Evolutionary conservation across 1,140 invertebrate genomes (phyloP).

Genomic region (Bombus turneri): DNA sequence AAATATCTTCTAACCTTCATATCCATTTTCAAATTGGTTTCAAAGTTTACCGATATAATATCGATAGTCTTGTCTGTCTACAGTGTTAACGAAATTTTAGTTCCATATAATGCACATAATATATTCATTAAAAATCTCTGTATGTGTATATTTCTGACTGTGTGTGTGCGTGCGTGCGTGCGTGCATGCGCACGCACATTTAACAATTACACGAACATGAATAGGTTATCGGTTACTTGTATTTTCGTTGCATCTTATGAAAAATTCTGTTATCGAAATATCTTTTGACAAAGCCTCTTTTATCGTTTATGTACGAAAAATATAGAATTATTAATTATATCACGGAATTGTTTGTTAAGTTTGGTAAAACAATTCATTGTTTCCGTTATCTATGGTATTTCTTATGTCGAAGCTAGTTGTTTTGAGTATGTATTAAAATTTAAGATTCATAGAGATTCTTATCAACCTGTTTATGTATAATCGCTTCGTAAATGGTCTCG

Average conservation of each 20-base stretch:
- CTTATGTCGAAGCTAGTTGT: neutral
- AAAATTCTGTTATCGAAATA: neutral
- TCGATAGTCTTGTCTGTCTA: too few relatives aligned
- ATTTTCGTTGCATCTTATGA: neutral
- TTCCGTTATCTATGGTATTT: neutral
- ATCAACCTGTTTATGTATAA: conserved; percentile 20
- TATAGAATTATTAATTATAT: neutral
- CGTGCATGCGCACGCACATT: too few relatives aligned
- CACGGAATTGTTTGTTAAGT: too few relatives aligned
- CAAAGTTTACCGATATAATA: too few relatives aligned
- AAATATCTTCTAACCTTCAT: too few relatives aligned
- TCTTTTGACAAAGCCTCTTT: neutral
- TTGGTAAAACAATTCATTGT: neutral
- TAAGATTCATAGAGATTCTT: conserved; percentile 3
- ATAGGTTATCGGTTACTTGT: neutral
- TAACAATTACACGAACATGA: neutral
- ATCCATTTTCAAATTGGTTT: too few relatives aligned
- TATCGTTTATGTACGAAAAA: neutral
- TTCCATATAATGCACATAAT: too few relatives aligned
- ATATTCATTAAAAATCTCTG: too few relatives aligned
- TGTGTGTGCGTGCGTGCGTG: too few relatives aligned
- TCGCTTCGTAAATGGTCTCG: neutral
- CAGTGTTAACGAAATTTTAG: too few relatives aligned
- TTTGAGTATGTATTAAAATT: neutral
- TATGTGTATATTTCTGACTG: too few relatives aligned